phyloP scores from a whole-genome alignment of 2,113 vertebrate genomes.

The Dissostichus mawsoni region DNA sequence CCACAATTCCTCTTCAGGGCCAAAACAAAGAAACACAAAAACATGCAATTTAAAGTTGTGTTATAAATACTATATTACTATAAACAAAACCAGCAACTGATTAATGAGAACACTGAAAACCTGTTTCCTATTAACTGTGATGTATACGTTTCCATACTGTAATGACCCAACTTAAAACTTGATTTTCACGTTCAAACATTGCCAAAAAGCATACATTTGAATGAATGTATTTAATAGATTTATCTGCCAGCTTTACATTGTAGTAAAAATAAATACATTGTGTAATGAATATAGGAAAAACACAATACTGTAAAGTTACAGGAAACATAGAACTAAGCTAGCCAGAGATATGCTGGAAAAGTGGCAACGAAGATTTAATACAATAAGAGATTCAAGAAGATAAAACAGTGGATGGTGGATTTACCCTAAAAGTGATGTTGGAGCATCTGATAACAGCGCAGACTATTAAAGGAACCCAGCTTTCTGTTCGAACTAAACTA shows the following conservation, averaged over 20 bases:
- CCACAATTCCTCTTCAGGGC: conserved; percentile 92
- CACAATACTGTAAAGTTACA: neutral
- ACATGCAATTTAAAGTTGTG: neutral
- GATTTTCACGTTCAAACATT: too few relatives aligned
- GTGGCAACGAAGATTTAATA: neutral
- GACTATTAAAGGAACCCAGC: neutral
- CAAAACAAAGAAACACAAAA: conserved; percentile 38
- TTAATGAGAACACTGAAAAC: neutral
- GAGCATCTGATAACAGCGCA: too few relatives aligned
- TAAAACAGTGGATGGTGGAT: neutral
- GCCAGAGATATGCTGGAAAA: too few relatives aligned
- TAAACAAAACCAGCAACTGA: too few relatives aligned
- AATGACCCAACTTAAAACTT: too few relatives aligned
- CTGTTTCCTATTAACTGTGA: too few relatives aligned
- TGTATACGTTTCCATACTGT: too few relatives aligned
- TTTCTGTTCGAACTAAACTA: neutral
- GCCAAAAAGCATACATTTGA: too few relatives aligned
- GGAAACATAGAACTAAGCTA: neutral
- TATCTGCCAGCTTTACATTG: neutral
- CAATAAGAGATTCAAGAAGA: neutral
- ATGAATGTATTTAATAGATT: too few relatives aligned
- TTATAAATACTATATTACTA: neutral
- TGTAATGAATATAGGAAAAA: neutral
- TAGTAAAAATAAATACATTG: neutral
- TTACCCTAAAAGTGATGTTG: neutral